Conservation (phyloP, 2,113 vertebrate species). For the Pituophis catenifer region DNA sequence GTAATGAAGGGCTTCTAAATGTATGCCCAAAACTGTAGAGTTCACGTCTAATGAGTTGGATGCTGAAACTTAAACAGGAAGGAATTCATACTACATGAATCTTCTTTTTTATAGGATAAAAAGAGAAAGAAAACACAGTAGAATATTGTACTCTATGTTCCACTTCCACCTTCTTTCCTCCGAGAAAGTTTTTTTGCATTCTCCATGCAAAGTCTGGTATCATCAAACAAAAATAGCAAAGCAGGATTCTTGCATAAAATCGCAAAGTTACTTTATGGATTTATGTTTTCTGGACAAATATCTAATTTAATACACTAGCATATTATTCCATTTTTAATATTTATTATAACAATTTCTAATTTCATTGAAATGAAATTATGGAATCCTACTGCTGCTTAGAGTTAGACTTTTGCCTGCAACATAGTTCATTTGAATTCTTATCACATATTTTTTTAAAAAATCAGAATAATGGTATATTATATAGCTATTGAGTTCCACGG, state of each 20-base stretch:
- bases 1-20: background rate
- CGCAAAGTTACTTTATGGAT: background rate
- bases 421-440: constrained; percentile 16
- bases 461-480: background rate
- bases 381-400: constrained; percentile 1
- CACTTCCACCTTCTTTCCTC: background rate
- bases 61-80: background rate
- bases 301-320: background rate
- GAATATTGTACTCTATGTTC: background rate
- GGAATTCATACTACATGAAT: background rate
- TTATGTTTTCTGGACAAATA: background rate
- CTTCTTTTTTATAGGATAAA: background rate
- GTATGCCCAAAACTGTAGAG: background rate
- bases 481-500: background rate
- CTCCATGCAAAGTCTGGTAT: background rate
- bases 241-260: background rate
- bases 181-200: background rate
- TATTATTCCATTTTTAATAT: background rate
- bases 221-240: background rate
- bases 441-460: constrained; percentile 43
- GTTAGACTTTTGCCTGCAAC: constrained; percentile 22
- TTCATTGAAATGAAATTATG: background rate
- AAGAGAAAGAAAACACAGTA: background rate
- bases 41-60: background rate
- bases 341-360: constrained; percentile 22